Conservation (phyloP, 2,113 vertebrate genomes). For the Dendropsophus ebraccatus region DNA sequence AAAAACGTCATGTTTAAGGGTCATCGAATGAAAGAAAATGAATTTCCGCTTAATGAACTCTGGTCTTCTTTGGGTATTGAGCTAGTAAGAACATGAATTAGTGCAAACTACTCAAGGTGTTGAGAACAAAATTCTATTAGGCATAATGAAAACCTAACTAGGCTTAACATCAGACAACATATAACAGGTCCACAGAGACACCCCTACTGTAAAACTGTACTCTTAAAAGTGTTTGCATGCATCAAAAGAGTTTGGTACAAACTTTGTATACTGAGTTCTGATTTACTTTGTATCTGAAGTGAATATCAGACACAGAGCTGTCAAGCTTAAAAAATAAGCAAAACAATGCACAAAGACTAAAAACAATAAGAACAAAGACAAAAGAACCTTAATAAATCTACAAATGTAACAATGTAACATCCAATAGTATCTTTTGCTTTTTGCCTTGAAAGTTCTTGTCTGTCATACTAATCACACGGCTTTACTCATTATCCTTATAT, state of each 20-base stretch:
- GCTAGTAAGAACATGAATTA: not conserved
- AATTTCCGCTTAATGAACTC: constrained; percentile 47
- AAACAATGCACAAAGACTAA: not conserved
- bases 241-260: constrained; percentile 55
- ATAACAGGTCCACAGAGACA: constrained; percentile 31
- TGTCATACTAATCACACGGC: constrained; percentile 50
- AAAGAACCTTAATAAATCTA: not conserved
- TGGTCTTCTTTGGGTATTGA: constrained; percentile 16
- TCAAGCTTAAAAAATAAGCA: constrained; percentile 2
- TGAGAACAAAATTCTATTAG: constrained; percentile 43
- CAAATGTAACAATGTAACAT: not conserved
- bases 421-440: constrained; percentile 17
- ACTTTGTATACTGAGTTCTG: not conserved
- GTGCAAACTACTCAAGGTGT: constrained; percentile 22
- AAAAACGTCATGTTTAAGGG: not conserved
- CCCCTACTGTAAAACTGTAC: constrained; percentile 13
- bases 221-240: constrained; percentile 31
- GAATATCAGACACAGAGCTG: not conserved
- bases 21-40: constrained; percentile 22
- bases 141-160: constrained; percentile 50
- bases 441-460: constrained; percentile 4
- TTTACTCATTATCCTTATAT: constrained; percentile 55
- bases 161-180: constrained; percentile 26
- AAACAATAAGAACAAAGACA: not conserved
- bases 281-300: not conserved